These are phyloP conservation scores for Oeneis ivallda DNA, from an alignment of 2,888 invertebrate genomes.

Conservation along the genomic window DNA sequence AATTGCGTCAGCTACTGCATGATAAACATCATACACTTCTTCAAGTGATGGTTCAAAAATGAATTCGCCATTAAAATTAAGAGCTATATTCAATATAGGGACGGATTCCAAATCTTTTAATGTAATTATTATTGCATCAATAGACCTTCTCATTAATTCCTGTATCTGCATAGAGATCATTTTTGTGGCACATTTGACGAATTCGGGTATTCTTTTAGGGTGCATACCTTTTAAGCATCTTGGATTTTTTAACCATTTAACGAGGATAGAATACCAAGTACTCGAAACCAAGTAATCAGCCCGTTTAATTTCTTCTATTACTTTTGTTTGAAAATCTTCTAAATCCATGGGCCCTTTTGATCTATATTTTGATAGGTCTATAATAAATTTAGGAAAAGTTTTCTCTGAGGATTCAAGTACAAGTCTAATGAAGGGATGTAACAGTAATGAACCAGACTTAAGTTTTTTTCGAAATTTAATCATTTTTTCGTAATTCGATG, in stretches of 20 bases:
- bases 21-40: slow-evolving; percentile 80
- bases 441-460: slow-evolving; percentile 80
- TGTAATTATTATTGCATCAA: slow-evolving; percentile 82
- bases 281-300: slow-evolving; percentile 72
- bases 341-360: slow-evolving; percentile 65
- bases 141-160: slow-evolving; percentile 85
- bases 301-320: slow-evolving; percentile 67
- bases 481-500: slow-evolving; percentile 82
- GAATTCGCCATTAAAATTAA: slow-evolving; percentile 80
- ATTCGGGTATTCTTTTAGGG: slow-evolving; percentile 60
- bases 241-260: slow-evolving; percentile 75
- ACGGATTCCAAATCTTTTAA: slow-evolving; percentile 78
- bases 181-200: slow-evolving; percentile 70
- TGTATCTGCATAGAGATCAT: slow-evolving; percentile 83
- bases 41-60: slow-evolving; percentile 82
- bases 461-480: slow-evolving; percentile 80
- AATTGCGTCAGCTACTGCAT: slow-evolving; percentile 81
- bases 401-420: slow-evolving; percentile 78
- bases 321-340: slow-evolving; percentile 56
- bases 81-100: slow-evolving; percentile 83
- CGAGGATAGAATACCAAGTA: slow-evolving; percentile 70
- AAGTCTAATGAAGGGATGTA: slow-evolving; percentile 84
- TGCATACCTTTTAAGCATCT: slow-evolving; percentile 69
- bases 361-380: slow-evolving; percentile 76
- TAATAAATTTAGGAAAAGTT: slow-evolving; percentile 78